A percentile compares a stretch with the other conserved stretches of the same genome.
These are phyloP conservation scores for Melopsittacus undulatus DNA, from an alignment of 2,797 vertebrate species.

Conservation along the genomic window DNA sequence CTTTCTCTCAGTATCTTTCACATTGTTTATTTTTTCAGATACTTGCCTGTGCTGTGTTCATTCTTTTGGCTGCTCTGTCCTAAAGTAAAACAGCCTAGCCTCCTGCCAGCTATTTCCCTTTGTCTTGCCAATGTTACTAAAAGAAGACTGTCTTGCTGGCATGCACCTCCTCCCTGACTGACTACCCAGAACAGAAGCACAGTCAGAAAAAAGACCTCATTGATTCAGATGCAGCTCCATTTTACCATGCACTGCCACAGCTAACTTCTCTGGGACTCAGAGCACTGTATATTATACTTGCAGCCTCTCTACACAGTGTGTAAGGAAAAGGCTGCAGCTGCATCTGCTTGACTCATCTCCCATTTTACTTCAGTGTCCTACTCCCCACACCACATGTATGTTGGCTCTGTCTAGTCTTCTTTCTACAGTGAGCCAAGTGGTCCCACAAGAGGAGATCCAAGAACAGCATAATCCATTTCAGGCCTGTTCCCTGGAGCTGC, in stretches of 20 bases:
- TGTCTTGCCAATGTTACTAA: slow-evolving; percentile 13
- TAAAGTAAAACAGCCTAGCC: background rate
- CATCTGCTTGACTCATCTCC: background rate
- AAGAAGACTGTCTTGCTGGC: background rate
- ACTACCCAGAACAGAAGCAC: slow-evolving; percentile 17
- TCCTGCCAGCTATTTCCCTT: slow-evolving; percentile 26
- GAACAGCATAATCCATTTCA: background rate
- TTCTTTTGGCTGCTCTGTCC: background rate
- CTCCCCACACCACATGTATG: accelerated
- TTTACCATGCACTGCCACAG: background rate
- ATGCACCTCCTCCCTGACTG: background rate
- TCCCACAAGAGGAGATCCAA: background rate
- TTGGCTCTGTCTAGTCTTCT: background rate
- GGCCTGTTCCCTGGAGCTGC: background rate
- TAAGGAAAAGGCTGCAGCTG: background rate
- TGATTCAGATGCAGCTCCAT: background rate
- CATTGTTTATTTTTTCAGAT: slow-evolving; percentile 5
- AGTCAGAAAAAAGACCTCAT: slow-evolving; percentile 14
- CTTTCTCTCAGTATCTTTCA: background rate
- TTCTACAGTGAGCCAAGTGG: background rate
- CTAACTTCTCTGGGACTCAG: background rate
- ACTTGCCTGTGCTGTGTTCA: background rate
- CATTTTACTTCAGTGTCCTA: background rate
- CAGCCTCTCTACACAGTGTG: background rate
- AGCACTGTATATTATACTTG: background rate